Evolutionary conservation across 2,888 invertebrate species (phyloP).

Genomic region (Melinopterus prodromus): DNA sequence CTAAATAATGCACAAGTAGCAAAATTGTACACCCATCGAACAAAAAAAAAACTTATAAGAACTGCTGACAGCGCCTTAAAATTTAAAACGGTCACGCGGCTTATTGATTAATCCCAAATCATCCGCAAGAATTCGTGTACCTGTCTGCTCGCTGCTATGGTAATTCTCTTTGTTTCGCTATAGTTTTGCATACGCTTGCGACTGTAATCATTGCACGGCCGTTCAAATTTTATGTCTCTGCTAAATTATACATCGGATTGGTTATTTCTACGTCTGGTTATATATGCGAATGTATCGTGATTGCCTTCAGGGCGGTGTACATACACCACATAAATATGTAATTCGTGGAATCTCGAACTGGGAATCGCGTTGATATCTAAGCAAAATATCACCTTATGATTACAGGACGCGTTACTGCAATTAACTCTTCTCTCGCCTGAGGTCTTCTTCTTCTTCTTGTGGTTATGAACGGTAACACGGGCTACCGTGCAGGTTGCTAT

Average conservation of each 20-base stretch:
- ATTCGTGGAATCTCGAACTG: slow-evolving; percentile 14
- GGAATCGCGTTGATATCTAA: slow-evolving; percentile 36
- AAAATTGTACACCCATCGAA: not conserved
- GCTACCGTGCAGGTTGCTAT: slow-evolving; percentile 35
- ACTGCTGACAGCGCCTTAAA: not conserved
- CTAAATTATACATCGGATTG: slow-evolving; percentile 23
- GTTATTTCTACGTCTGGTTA: slow-evolving; percentile 17
- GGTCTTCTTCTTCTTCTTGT: not conserved
- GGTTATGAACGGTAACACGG: not conserved
- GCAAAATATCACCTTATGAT: slow-evolving; percentile 37
- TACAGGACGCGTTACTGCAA: slow-evolving; percentile 23
- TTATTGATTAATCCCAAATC: not conserved
- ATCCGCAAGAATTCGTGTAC: not conserved
- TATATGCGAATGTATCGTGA: slow-evolving; percentile 31
- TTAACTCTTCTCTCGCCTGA: slow-evolving; percentile 27
- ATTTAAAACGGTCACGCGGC: slow-evolving; percentile 4
- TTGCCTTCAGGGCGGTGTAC: slow-evolving; percentile 28
- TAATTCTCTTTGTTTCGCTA: not conserved
- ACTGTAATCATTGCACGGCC: not conserved
- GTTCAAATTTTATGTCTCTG: not conserved
- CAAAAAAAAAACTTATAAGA: not conserved
- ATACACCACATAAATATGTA: slow-evolving; percentile 15
- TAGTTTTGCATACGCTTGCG: not conserved
- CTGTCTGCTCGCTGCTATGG: not conserved
- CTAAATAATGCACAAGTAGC: slow-evolving; percentile 18